Evolutionary conservation across 2,888 invertebrate genomes (phyloP), one percentile per base, ranked within the genome.

Genomic region (Suillia variegata): DNA sequence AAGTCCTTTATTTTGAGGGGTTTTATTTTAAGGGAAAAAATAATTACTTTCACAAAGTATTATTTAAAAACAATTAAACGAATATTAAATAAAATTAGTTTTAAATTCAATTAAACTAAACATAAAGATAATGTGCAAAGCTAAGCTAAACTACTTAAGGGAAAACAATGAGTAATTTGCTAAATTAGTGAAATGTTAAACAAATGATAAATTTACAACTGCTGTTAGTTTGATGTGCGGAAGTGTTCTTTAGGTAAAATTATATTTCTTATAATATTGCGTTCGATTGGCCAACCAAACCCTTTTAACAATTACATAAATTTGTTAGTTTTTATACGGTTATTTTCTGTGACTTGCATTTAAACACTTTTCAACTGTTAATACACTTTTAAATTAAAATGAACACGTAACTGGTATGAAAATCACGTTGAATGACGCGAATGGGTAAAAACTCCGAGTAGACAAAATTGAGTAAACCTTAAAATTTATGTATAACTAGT

Each of bases 281-380:
- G 73, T 75, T 76, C 69, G 67, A 69, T 74, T 71, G 71, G 74
- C 75, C 73, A 58, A 57, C n/a, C n/a, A n/a, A n/a, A n/a, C n/a
- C n/a, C n/a, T n/a, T n/a, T n/a, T n/a, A n/a, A n/a, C n/a, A n/a
- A n/a, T n/a, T n/a, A n/a, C n/a, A n/a, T n/a, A n/a, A n/a, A n/a
- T n/a, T n/a, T n/a, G n/a, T n/a, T n/a, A n/a, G n/a, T n/a, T n/a
- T n/a, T n/a, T n/a, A n/a, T n/a, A n/a, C n/a, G n/a, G n/a, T n/a
- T n/a, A n/a, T n/a, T n/a, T n/a, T n/a, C n/a, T 15, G 58, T 51
- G 13, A 1, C 4, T 51, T 51, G 31, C 26, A 13, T 22, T 38
- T 2, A 2, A 21, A 38, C 51, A 5, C 26, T 12, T 15, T 45
- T 50, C n/a, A n/a, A n/a, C n/a, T n/a, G n/a, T n/a, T n/a, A n/a